Conservation (phyloP, 2,888 invertebrate genomes). For the Cheilosia pagana region DNA sequence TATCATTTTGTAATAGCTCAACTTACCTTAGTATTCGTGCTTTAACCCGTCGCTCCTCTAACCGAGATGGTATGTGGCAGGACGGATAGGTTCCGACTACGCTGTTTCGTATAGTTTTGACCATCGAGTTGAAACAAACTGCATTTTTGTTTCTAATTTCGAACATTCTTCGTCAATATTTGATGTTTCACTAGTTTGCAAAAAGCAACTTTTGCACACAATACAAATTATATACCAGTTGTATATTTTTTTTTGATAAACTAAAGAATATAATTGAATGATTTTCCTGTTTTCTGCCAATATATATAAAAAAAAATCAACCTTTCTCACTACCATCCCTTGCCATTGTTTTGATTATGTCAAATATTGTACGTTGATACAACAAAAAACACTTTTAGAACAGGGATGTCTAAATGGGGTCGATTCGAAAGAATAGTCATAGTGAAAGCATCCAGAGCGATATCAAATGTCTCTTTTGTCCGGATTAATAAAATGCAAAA, state of each 20-base stretch:
- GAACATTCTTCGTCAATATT: constrained; percentile 75
- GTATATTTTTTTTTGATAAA: constrained; percentile 17
- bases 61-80: constrained; percentile 89
- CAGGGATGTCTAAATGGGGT: constrained; percentile 21
- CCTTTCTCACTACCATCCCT: constrained; percentile 62
- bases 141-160: constrained; percentile 77
- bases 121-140: constrained; percentile 81
- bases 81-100: constrained; percentile 90
- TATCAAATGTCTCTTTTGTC: too few species aligned
- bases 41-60: constrained; percentile 90
- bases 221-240: background rate
- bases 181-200: background rate
- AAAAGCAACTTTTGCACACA: constrained; percentile 10
- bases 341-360: constrained; percentile 71
- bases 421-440: background rate
- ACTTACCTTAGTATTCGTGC: constrained; percentile 81
- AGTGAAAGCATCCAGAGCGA: background rate
- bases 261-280: constrained; percentile 13
- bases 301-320: background rate
- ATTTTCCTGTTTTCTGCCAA: constrained; percentile 12
- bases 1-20: background rate
- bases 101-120: constrained; percentile 81
- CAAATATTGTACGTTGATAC: constrained; percentile 31
- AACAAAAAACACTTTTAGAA: constrained; percentile 32
- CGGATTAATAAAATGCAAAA: too few species aligned